Evolutionary conservation across 2,797 vertebrate genomes (phyloP), one percentile per base, ranked within the genome.

Genomic region (Cryptoblepharus egeriae): DNA sequence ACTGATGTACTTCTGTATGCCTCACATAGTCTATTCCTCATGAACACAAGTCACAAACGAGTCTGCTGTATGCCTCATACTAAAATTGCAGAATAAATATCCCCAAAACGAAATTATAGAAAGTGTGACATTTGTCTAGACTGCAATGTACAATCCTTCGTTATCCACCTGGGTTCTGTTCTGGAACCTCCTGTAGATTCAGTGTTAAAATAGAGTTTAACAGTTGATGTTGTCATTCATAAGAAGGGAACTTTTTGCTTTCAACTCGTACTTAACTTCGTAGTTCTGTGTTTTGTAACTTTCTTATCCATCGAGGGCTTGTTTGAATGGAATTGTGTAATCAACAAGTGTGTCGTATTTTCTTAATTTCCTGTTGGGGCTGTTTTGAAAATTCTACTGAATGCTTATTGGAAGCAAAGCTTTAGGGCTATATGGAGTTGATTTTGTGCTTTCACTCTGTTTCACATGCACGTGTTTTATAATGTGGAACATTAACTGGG

Each of bases 261-360:
- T 8, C 20, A 1, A 1, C 60, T 80, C 45, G 0, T 78, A 18
- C 55, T 75, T 82, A 68, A 20, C 16, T 55, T 71, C 84, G 58
- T 65, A 26, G 0, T 61, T 79, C 75, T 69, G 85, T 58, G 81
- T 93, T 93, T 92, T 69, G 9, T 92, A 92, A 90, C 87, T 11
- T 84, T 49, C 81, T 84, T 86, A 39, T 85, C 83, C 81, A 84
- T 90, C 77, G 0, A 85, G 85, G 80, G 91, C 75, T 84, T 82
- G 74, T 93, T 93, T 92, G 86, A 84, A 67, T 63, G 70, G 65
- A 0, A 57, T 92, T 91, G 86, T 91, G 84, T 88, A 92, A 93
- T 83, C 87, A 57, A 22, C 81, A 89, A 88, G 88, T 80, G 67
- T 80, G 79, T 80, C 74, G 92, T 78, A 86, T 89, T 79, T 80